Evolutionary conservation across 2,797 vertebrate genomes (phyloP).

Genomic region (Remorina albescens): DNA sequence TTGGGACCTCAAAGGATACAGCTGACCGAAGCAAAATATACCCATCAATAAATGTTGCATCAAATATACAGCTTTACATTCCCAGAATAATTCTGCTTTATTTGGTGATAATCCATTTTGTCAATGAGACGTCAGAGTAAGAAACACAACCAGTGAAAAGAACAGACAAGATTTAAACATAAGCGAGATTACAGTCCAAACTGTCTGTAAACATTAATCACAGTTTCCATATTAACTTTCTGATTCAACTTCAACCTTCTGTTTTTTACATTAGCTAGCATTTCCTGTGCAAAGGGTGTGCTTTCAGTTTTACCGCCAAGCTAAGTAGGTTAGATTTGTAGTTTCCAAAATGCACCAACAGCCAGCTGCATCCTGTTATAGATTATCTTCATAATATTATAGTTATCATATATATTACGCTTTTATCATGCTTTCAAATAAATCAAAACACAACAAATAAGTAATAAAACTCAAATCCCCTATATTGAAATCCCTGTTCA

Average conservation of each 20-base stretch:
- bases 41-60: not conserved
- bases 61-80: not conserved
- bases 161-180: slow-evolving; percentile 7
- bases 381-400: not conserved
- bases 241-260: slow-evolving; percentile 6
- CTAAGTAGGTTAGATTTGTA: not conserved
- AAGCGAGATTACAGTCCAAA: not conserved
- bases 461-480: not conserved
- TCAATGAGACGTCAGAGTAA: too few species aligned
- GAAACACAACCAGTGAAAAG: not conserved
- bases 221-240: slow-evolving; percentile 16
- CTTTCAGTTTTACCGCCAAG: slow-evolving; percentile 1
- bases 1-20: slow-evolving; percentile 80
- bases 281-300: slow-evolving; percentile 29
- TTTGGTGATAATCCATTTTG: not conserved
- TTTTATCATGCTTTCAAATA: not conserved
- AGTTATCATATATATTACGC: too few species aligned
- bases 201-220: slow-evolving; percentile 13
- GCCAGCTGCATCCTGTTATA: not conserved
- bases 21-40: slow-evolving; percentile 58
- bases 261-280: not conserved
- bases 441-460: not conserved
- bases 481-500: not conserved
- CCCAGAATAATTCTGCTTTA: not conserved
- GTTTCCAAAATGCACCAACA: not conserved